Evolutionary conservation across 2,113 vertebrate species (phyloP).

Genomic region (Arvicanthis niloticus): DNA sequence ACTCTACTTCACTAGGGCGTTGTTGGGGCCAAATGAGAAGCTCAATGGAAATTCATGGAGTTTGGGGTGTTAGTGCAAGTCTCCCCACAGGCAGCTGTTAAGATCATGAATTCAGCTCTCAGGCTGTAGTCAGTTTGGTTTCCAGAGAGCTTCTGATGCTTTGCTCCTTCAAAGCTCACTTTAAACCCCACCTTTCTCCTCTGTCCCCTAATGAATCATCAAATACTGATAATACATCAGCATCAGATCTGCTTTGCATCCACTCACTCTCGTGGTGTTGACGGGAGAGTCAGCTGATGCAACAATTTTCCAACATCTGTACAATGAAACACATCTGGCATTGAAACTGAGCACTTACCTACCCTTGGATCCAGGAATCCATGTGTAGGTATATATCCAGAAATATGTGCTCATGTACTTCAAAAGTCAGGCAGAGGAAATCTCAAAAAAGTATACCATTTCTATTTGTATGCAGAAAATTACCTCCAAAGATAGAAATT

Average conservation of each 20-base stretch:
- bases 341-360: background rate
- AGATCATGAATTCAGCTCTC: background rate
- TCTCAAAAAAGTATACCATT: background rate
- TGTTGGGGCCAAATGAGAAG: background rate
- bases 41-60: no score
- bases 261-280: background rate
- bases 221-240: no score
- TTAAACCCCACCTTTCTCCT: background rate
- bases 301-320: background rate
- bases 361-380: background rate
- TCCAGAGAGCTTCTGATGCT: constrained; percentile 3
- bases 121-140: background rate
- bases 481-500: background rate
- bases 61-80: no score
- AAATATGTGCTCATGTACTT: background rate
- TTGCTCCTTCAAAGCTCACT: background rate
- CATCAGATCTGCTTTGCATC: background rate
- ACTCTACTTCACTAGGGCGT: background rate
- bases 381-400: background rate
- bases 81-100: background rate
- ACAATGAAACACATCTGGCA: background rate
- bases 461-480: background rate
- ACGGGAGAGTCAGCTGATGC: background rate
- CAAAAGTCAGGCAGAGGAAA: background rate
- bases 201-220: no score